Base-by-base conservation (phyloP, 2,113 vertebrate genomes). In the Camelus dromedarius region DNA sequence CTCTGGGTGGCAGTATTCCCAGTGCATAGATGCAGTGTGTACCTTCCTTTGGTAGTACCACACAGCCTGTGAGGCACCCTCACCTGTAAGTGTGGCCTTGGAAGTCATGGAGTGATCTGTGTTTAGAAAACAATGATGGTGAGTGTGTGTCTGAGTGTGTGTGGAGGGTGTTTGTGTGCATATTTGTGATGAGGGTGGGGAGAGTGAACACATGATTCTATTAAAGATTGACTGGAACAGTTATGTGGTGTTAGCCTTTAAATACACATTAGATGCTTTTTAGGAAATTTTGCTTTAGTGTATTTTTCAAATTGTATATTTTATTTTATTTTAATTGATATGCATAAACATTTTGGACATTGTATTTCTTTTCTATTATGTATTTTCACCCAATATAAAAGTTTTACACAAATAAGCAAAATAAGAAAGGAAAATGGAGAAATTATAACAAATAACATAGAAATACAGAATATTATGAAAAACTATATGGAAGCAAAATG, bases 141-240 rank as follows among this genome's bases (percentile, higher is more conserved):
- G 9, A 72, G 24, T 50, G 3, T 58, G 6, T 56, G 32, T 52
- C 10, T 72, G 19, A 13, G 6, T 50, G 9, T 60, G 26, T 62
- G 10, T 6, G 1, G 16, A 48, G 4, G 54, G 7, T 52, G n/a
- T 18, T 19, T 18, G 16, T 1, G 22, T 3, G 20, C 12, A 8
- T 8, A 10, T n/a, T 30, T 32, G 26, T 0, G 60, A 22, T 66
- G 66, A 26, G 1, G 22, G 19, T n/a, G 8, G 15, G 54, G 22
- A 67, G 16, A 77, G 28, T 8, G 5, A 80, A 11, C 7, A 35
- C 2, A 60, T n/a, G 8, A 48, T 22, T 73, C 80, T 64, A 62
- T 52, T 87, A 18, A 93, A 93, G 35, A 32, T 62, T 20, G 42
- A 18, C 30, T 5, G 54, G 2, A 54, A 56, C 16, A 56, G 35